Evolutionary conservation across 2,113 vertebrate species (phyloP).

Genomic region (Ptychochromis oligacanthus): DNA sequence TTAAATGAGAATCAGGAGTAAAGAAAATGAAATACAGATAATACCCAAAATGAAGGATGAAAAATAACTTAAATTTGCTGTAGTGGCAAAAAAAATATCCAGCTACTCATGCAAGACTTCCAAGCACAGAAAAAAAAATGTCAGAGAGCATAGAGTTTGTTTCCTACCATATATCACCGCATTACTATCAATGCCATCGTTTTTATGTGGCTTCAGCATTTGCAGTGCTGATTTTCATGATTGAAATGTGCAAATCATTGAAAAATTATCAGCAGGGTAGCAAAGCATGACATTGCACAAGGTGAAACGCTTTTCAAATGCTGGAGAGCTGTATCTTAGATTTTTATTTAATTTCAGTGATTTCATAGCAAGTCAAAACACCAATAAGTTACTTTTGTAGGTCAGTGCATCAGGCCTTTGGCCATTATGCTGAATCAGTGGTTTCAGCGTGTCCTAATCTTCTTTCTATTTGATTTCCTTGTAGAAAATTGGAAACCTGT

Average conservation of each 20-base stretch:
- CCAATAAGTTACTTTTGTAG: background rate
- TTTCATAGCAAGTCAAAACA: background rate
- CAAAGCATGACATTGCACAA: background rate
- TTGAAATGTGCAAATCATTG: conserved; percentile 6
- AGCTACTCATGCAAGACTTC: background rate
- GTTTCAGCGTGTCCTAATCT: no score
- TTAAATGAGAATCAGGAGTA: background rate
- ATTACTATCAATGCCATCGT: conserved; percentile 1
- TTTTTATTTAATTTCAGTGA: background rate
- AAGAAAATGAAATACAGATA: no score
- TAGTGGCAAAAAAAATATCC: background rate
- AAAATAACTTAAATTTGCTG: background rate
- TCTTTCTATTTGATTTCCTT: background rate
- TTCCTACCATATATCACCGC: background rate
- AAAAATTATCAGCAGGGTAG: background rate
- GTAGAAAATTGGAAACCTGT: background rate
- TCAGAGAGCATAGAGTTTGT: background rate
- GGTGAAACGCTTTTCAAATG: background rate
- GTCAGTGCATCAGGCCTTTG: background rate
- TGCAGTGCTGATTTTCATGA: conserved; percentile 7
- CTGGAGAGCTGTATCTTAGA: background rate
- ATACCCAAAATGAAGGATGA: no score
- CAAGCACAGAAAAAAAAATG: background rate
- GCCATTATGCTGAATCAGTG: no score
- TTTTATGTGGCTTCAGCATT: conserved; percentile 7